Conservation (phyloP, 2,797 vertebrate genomes). For the Remorina albescens region DNA sequence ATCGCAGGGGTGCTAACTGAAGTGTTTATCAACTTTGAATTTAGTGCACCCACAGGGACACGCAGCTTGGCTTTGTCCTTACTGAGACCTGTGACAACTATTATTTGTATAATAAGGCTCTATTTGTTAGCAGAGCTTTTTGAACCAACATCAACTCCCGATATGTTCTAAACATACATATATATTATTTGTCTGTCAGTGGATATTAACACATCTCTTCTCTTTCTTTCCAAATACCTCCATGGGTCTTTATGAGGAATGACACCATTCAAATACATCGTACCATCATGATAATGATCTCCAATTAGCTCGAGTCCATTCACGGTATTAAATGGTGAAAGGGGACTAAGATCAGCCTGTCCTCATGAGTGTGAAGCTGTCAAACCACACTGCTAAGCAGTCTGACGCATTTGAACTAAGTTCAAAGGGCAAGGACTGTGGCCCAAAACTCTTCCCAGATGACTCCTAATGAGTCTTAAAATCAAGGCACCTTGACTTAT, state of each 20-base stretch:
- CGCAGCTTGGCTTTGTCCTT: constrained; percentile 54
- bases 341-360: constrained; percentile 71
- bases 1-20: constrained; percentile 73
- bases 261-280: constrained; percentile 76
- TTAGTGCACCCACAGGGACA: constrained; percentile 68
- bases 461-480: constrained; percentile 61
- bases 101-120: constrained; percentile 28
- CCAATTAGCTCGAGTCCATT: constrained; percentile 83
- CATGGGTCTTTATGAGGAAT: constrained; percentile 66
- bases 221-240: constrained; percentile 35
- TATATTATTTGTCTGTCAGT: neutral
- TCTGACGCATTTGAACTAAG: constrained; percentile 73
- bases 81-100: constrained; percentile 34
- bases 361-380: constrained; percentile 67
- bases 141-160: neutral
- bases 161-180: neutral
- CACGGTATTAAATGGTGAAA: constrained; percentile 75
- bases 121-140: constrained; percentile 11
- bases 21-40: constrained; percentile 79
- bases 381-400: constrained; percentile 66
- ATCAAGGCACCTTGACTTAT: constrained; percentile 47
- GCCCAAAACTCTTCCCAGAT: constrained; percentile 66
- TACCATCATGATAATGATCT: constrained; percentile 80
- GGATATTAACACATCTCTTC: constrained; percentile 27
- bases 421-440: constrained; percentile 72